Conservation (phyloP, 2,797 vertebrate species). For the Pangasius mekongensis region DNA sequence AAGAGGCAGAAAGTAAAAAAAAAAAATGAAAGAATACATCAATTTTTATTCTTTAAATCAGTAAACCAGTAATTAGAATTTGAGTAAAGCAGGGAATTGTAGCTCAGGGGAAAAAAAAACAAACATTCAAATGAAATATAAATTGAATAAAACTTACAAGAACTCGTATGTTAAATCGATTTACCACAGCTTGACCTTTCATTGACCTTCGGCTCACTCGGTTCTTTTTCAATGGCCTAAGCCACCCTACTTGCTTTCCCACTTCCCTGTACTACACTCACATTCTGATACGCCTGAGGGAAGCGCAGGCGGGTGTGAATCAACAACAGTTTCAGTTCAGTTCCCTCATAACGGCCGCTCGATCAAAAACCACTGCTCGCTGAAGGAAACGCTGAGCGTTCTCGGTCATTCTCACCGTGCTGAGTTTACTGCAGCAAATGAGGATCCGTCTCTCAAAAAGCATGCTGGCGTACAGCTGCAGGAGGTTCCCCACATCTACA, state of each 20-base stretch:
- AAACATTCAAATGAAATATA: neutral
- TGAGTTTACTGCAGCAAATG: slow-evolving; percentile 86
- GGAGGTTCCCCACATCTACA: slow-evolving; percentile 83
- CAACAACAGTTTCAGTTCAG: neutral
- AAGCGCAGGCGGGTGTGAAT: neutral
- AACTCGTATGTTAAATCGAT: neutral
- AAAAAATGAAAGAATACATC: neutral
- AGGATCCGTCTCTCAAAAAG: slow-evolving; percentile 88
- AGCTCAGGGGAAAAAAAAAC: neutral
- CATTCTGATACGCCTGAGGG: neutral
- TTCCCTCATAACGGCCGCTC: neutral
- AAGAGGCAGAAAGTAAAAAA: neutral
- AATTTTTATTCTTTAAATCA: too few relatives aligned
- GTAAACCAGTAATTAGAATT: neutral
- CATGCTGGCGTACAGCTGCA: slow-evolving; percentile 88
- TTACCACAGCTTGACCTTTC: neutral
- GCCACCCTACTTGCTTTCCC: neutral
- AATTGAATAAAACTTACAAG: neutral
- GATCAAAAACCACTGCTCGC: too few relatives aligned
- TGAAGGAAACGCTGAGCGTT: neutral
- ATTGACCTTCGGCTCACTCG: neutral
- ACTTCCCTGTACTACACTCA: neutral
- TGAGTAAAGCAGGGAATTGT: neutral
- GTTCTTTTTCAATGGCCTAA: neutral
- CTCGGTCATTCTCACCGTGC: slow-evolving; percentile 78